Conservation (phyloP, 2,797 vertebrate species). For the Tolypeutes matacus region DNA sequence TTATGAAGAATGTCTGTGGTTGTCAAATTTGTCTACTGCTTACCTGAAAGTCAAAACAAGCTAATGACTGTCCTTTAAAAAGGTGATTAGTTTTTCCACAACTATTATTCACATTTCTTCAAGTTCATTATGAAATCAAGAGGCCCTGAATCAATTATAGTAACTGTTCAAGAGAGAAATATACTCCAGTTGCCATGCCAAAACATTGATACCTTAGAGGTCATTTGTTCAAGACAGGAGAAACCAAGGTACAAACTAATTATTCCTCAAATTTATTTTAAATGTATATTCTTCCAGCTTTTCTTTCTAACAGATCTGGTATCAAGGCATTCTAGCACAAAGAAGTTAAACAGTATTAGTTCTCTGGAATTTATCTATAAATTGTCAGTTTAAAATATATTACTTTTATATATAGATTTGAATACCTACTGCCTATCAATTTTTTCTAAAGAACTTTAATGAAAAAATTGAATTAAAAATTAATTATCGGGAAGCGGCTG, state of each 20-base stretch:
- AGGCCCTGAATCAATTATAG: background rate
- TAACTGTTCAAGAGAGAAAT: background rate
- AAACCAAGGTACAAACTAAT: background rate
- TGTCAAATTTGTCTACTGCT: background rate
- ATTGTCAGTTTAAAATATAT: background rate
- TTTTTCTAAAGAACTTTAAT: background rate
- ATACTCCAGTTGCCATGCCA: background rate
- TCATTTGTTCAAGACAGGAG: background rate
- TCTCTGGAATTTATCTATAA: conserved; percentile 20
- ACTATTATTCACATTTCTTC: background rate
- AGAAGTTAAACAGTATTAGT: background rate
- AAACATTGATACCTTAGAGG: background rate
- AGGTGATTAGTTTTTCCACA: background rate
- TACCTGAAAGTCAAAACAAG: background rate
- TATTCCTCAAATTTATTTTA: background rate
- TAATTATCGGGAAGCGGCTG: too few species aligned
- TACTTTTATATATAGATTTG: background rate
- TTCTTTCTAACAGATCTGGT: background rate
- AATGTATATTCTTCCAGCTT: background rate
- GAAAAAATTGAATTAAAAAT: background rate
- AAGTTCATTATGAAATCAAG: conserved; percentile 33
- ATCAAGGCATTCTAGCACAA: background rate
- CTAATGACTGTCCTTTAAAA: background rate
- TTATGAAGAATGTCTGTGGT: conserved; percentile 11
- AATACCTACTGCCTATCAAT: background rate